Evolutionary conservation across 2,113 vertebrate species (phyloP).

Genomic region (Microcebus ravelobensis): DNA sequence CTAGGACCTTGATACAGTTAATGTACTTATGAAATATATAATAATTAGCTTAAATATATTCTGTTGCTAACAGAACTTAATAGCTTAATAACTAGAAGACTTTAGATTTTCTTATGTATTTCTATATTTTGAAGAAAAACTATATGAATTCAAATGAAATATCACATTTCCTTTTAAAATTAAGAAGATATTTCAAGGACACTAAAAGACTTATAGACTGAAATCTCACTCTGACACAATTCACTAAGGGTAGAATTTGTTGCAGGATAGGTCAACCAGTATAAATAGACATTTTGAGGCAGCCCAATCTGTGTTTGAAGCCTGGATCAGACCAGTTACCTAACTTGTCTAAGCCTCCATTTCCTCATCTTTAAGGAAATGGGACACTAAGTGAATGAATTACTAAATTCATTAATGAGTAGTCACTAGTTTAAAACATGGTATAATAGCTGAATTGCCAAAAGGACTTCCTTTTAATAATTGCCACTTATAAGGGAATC

Average conservation of each 20-base stretch:
- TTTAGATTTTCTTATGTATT: constrained; percentile 23
- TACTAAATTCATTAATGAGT: not conserved
- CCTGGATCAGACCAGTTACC: not conserved
- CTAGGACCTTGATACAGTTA: not conserved
- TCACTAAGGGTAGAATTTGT: constrained; percentile 4
- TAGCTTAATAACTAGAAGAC: constrained; percentile 1
- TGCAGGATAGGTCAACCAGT: not conserved
- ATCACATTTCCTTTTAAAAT: constrained; percentile 33
- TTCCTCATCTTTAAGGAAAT: not conserved
- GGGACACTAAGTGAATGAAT: not conserved
- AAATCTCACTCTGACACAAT: not conserved
- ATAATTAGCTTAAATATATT: constrained; percentile 22
- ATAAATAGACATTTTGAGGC: not conserved
- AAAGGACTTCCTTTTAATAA: not conserved
- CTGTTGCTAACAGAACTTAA: constrained; percentile 7
- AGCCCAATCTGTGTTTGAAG: not conserved
- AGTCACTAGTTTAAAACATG: not conserved
- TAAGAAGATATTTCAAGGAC: constrained; percentile 3
- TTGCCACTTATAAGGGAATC: not conserved
- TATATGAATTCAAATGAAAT: not conserved
- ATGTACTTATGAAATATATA: not conserved
- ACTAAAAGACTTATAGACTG: not conserved
- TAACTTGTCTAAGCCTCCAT: not conserved
- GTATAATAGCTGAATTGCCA: not conserved
- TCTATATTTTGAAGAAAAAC: constrained; percentile 47